Base-by-base conservation (phyloP, 2,888 invertebrate genomes). In the Luperina nickerlii region DNA sequence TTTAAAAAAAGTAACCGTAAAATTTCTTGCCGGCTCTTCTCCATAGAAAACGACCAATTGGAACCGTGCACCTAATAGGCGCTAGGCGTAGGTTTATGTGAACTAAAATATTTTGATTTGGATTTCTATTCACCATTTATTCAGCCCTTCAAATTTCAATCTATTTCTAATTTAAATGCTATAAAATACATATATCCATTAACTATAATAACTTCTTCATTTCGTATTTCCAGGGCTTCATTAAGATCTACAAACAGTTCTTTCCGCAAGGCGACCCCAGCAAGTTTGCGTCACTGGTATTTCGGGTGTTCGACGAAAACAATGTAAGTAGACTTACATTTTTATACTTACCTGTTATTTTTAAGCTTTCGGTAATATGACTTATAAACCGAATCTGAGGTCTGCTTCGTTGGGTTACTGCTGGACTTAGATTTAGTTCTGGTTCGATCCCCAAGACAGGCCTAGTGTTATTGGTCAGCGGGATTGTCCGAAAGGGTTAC, bases 221-320 rank as follows among this genome's bases (percentile, higher is more conserved):
- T 62, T 70, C 8, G 0, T 27, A 18, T 95, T 95, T 89, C 13
- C 96, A 99, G 99, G 99, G 99, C 92, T 99, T 99, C 97, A 99
- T 99, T 95, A 99, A 99, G 97, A 99, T 99, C 96, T 99, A 99
- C 97, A 99, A 99, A 97, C 99, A 99, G 97, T 99, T 99, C 97
- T 99, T 99, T 96, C 99, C 99, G 76, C 99, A 99, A 97, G 99
- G 99, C 89, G 99, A 99, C 97, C 99, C 99, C 67, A 99, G 99
- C 94, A 99, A 99, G 97, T 99, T 99, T 95, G 99, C 99, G 73
- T 98, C 99, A 76, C 97, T 99, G 93, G 99, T 99, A 83, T 99
- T 99, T 97, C 98, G 99, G 94, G 99, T 99, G 76, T 99, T 99
- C 96, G 99, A 99, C 95, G 99, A 99, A 97, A 99, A 99, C 96